Base-by-base conservation (phyloP, 1,140 invertebrate species). In the Himalopsyche phryganea region DNA sequence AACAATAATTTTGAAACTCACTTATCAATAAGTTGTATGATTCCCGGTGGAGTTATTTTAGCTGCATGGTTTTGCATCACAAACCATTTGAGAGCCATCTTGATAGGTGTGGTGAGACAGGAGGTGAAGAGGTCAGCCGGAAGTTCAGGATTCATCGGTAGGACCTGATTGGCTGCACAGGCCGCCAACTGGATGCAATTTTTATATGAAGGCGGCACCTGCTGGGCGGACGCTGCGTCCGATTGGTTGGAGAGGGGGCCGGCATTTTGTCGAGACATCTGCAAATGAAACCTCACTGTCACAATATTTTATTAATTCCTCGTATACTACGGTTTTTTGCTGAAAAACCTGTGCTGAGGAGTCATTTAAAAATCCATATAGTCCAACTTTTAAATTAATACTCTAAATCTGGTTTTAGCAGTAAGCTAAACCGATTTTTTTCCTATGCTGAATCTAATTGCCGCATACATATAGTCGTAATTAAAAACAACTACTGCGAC, bases 71-170 rank as follows among this genome's bases (percentile, higher is more conserved):
- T 90, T 71, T 94, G 88, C 77, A 95, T 82, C 38, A 94, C 88
- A 81, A 92, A 96, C 94, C 94, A 98, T 68, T 90, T 84, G 38
- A 98, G 78, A 23, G 94, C 96, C 67, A 96, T 96, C 82, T 94
- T 95, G 67, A 99, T 97, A 23, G 97, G 97, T 13, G 96, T 98
- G 14, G 96, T 99, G 53, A 99, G 84, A 75, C 96, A 99, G 15
- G 94, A 85, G 15, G 97, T 99, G 78, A 99, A 99, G 41, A 99
- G 82, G 81, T 99, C 97, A 11, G 96, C 96, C n/a, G 97, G 97
- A 62, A 99, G 79, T 74, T 98, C 92, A 15, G 96, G 91, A 80
- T 97, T 94, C 92, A 97, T 96, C 4, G 97, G 97, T 60, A 99
- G 81, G 61, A 90, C 86, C 76, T 99, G 93, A 69, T 89, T 89